Evolutionary conservation across 2,888 invertebrate genomes (phyloP).

Genomic region (Athrips mouffetella): DNA sequence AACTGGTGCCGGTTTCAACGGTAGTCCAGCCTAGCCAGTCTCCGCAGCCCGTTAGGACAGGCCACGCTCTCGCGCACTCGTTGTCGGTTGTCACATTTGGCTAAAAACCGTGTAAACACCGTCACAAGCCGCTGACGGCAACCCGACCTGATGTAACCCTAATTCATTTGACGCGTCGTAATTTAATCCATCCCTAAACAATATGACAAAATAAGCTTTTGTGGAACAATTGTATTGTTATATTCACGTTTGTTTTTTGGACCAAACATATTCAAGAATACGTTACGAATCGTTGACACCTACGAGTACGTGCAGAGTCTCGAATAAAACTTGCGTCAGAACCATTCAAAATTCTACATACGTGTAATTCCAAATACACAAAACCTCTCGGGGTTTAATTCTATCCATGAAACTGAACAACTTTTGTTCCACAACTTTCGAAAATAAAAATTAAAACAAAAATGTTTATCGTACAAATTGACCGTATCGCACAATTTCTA

Average conservation of each 20-base stretch:
- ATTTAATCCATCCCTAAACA: slow-evolving; percentile 9
- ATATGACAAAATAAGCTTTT: background rate
- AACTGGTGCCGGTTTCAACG: too few species aligned
- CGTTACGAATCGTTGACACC: background rate
- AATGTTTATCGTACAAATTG: too few species aligned
- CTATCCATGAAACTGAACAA: too few species aligned
- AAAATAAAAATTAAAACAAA: too few species aligned
- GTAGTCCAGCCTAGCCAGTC: background rate
- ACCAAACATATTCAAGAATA: background rate
- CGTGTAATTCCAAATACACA: too few species aligned
- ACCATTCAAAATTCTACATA: too few species aligned
- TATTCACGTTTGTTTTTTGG: background rate
- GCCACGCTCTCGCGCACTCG: slow-evolving; percentile 47
- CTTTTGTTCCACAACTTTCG: too few species aligned
- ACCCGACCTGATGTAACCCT: slow-evolving; percentile 20
- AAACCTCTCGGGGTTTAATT: too few species aligned
- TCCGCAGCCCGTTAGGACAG: slow-evolving; percentile 27
- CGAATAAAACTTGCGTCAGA: too few species aligned
- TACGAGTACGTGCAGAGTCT: too few species aligned
- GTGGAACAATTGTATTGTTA: background rate
- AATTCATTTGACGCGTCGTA: slow-evolving; percentile 11
- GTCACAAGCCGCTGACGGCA: slow-evolving; percentile 31
- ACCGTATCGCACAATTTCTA: too few species aligned
- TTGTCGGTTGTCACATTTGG: slow-evolving; percentile 48
- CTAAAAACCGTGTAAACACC: slow-evolving; percentile 30